Percentiles rank a stretch among this genome's conserved stretches.
phyloP scores from a whole-genome alignment of 1,140 invertebrate genomes.

The Drosophila persimilis region DNA sequence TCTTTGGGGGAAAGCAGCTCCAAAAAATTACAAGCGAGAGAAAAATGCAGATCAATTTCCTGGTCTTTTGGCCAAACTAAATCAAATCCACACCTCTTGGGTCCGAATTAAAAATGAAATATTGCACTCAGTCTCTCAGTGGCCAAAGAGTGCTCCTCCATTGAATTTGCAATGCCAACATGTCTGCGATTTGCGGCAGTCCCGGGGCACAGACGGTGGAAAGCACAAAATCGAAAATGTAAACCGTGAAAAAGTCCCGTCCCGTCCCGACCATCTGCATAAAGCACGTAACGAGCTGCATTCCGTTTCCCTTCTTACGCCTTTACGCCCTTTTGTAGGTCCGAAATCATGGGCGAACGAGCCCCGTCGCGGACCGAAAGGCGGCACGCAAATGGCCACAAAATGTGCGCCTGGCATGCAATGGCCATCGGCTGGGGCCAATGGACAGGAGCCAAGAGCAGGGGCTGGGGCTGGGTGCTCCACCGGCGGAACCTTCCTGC shows the following conservation, averaged over 20 bases:
- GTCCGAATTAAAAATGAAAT: constrained; percentile 74
- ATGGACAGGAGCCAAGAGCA: constrained; percentile 3
- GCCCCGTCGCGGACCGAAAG: constrained; percentile 15
- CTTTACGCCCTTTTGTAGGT: constrained; percentile 5
- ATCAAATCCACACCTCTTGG: constrained; percentile 64
- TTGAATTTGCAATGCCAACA: constrained; percentile 51
- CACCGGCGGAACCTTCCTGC: neutral
- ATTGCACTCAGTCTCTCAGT: constrained; percentile 21
- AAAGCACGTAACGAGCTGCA: constrained; percentile 69
- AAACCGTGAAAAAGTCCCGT: constrained; percentile 49
- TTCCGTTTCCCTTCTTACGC: neutral
- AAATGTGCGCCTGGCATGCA: constrained; percentile 70
- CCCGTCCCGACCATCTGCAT: constrained; percentile 61
- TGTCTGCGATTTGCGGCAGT: neutral
- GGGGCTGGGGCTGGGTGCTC: neutral
- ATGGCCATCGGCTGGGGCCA: constrained; percentile 40
- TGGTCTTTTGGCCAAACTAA: constrained; percentile 40
- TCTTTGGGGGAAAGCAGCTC: constrained; percentile 1
- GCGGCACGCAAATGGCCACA: constrained; percentile 73
- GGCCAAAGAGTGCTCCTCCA: constrained; percentile 29
- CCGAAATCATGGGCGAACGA: neutral
- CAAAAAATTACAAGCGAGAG: neutral
- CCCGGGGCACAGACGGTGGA: constrained; percentile 9
- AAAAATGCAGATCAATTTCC: constrained; percentile 28
- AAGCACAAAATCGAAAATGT: constrained; percentile 64